Conservation (phyloP, 1,140 invertebrate species). For the Holotrichia oblita region DNA sequence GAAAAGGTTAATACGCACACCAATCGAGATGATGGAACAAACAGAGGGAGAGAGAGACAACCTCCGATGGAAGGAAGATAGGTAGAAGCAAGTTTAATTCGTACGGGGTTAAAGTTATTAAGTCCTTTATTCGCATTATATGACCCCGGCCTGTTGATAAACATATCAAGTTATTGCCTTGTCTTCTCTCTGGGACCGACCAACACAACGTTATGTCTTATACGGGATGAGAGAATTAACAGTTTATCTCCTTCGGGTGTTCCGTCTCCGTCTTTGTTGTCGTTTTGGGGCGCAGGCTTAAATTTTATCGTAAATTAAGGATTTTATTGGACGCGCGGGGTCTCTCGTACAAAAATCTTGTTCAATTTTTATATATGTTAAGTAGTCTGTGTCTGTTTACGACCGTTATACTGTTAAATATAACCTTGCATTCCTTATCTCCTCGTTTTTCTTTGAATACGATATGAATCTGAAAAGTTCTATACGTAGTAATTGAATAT, state of each 20-base stretch:
- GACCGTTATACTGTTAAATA: not conserved
- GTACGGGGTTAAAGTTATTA: constrained; percentile 40
- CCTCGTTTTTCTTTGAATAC: not conserved
- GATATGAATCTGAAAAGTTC: too few species aligned
- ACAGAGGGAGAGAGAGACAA: not conserved
- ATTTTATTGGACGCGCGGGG: constrained; percentile 32
- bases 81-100: constrained; percentile 19
- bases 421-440: not conserved
- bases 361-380: constrained; percentile 40
- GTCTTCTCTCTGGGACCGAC: constrained; percentile 21
- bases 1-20: not conserved
- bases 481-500: too few species aligned
- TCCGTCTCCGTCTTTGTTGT: constrained; percentile 23
- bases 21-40: not conserved
- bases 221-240: constrained; percentile 35
- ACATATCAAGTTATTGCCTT: constrained; percentile 43
- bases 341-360: constrained; percentile 26
- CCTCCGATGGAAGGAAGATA: not conserved
- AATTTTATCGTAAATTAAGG: constrained; percentile 43
- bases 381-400: constrained; percentile 33
- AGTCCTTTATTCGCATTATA: constrained; percentile 43
- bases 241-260: constrained; percentile 21
- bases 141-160: constrained; percentile 40
- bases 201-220: constrained; percentile 24
- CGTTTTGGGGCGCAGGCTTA: constrained; percentile 31